phyloP scores from a whole-genome alignment of 2,888 invertebrate genomes.

The Leucophenga montana region DNA sequence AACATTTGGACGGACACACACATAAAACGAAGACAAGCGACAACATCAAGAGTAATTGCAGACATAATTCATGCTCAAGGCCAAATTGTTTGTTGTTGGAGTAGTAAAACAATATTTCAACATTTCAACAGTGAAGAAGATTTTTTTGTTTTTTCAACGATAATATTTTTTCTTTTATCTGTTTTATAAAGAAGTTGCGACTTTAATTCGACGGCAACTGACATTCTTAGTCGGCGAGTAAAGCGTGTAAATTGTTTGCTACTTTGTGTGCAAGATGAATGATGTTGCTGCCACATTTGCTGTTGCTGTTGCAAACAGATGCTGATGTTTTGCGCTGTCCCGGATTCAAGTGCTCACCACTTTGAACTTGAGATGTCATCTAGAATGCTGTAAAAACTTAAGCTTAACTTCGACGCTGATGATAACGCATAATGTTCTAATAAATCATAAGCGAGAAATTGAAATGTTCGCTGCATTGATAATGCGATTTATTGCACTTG shows the following conservation, averaged over 20 bases:
- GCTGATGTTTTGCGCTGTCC: too few relatives aligned
- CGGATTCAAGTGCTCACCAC: background rate
- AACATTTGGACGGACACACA: background rate
- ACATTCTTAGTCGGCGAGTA: background rate
- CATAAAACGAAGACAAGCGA: conserved; percentile 35
- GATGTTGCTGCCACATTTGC: conserved; percentile 34
- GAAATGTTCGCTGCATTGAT: conserved; percentile 4
- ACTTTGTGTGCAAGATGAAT: conserved; percentile 61
- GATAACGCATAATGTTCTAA: conserved; percentile 26
- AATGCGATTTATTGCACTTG: conserved; percentile 10
- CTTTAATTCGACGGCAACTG: background rate
- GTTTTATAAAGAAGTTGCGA: too few relatives aligned
- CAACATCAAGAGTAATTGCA: conserved; percentile 64
- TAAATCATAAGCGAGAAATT: conserved; percentile 23
- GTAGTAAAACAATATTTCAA: conserved; percentile 60
- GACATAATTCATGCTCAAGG: conserved; percentile 67
- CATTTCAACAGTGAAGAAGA: conserved; percentile 44
- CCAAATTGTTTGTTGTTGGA: conserved; percentile 46
- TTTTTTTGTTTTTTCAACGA: too few relatives aligned
- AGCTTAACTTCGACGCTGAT: conserved; percentile 5
- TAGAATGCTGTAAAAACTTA: too few relatives aligned
- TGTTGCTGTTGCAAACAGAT: too few relatives aligned
- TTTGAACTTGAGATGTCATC: too few relatives aligned
- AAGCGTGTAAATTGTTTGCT: conserved; percentile 26
- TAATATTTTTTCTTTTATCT: too few relatives aligned